These are phyloP conservation scores for Poecilobothrus nobilitatus DNA, from an alignment of 2,888 invertebrate species.

Conservation along the genomic window DNA sequence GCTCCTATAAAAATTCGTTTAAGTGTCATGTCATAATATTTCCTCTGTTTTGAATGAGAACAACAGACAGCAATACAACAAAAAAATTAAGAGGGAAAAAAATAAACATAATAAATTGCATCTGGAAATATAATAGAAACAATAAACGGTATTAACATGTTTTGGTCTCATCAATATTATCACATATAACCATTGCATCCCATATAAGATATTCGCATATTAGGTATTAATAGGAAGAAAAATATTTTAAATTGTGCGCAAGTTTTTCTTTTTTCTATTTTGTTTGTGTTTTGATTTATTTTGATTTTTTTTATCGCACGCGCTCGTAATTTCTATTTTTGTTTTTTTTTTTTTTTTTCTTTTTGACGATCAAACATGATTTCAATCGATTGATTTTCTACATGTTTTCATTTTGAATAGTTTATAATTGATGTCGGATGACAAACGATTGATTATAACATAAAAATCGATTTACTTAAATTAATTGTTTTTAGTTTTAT, in stretches of 20 bases:
- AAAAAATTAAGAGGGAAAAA: not conserved
- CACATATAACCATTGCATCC: not conserved
- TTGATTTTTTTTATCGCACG: not conserved
- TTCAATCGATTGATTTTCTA: too few species aligned
- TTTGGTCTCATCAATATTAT: not conserved
- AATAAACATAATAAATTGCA: too few species aligned
- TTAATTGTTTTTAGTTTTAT: not conserved
- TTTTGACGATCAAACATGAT: too few species aligned
- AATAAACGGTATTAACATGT: not conserved
- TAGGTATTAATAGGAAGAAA: too few species aligned
- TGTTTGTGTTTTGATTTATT: too few species aligned
- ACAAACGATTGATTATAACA: not conserved
- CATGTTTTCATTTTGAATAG: not conserved
- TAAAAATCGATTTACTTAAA: not conserved
- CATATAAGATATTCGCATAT: too few species aligned
- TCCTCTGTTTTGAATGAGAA: not conserved
- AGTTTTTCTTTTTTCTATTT: too few species aligned
- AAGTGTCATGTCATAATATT: not conserved
- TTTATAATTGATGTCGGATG: not conserved
- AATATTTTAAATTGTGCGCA: too few species aligned
- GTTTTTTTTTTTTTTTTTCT: too few species aligned
- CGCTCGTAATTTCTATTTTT: not conserved
- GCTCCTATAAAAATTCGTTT: not conserved
- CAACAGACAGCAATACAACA: not conserved
- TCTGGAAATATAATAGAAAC: not conserved